These are phyloP conservation scores for Xenopus petersii DNA, from an alignment of 2,797 vertebrate genomes.

Conservation along the genomic window DNA sequence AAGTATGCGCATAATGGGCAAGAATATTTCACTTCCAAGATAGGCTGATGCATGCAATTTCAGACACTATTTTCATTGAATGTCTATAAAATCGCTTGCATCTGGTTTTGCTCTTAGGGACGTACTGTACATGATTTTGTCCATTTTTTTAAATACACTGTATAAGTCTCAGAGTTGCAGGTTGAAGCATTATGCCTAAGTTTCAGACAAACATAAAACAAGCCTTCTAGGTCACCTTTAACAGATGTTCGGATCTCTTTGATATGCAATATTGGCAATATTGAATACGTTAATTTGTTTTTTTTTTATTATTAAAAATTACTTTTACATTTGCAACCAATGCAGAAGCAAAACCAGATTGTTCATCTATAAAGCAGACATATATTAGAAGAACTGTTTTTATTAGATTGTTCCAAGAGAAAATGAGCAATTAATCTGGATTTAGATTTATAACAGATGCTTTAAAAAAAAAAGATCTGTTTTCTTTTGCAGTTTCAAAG, in stretches of 20 bases:
- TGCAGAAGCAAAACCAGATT: constrained; percentile 38
- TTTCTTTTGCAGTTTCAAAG: neutral
- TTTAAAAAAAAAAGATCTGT: neutral
- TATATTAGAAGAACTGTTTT: constrained; percentile 10
- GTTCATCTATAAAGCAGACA: constrained; percentile 24
- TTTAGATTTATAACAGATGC: constrained; percentile 27
- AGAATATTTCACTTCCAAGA: constrained; percentile 19
- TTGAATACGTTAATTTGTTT: constrained; percentile 31
- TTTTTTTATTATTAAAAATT: constrained; percentile 29
- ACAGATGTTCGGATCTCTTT: constrained; percentile 32
- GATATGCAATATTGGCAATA: constrained; percentile 17
- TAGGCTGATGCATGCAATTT: constrained; percentile 35
- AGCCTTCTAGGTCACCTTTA: constrained; percentile 11
- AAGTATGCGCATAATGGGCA: constrained; percentile 11
- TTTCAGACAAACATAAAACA: constrained; percentile 22
- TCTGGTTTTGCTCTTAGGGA: constrained; percentile 34
- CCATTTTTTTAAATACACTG: constrained; percentile 1
- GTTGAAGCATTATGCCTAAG: constrained; percentile 5
- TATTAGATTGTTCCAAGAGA: constrained; percentile 11
- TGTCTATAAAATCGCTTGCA: constrained; percentile 35
- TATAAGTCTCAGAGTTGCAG: neutral
- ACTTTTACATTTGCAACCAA: constrained; percentile 33
- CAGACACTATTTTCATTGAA: constrained; percentile 37
- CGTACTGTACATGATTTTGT: constrained; percentile 19
- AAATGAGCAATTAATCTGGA: no score